Conservation (phyloP, 2,113 vertebrate species). For the Stigmatopora nigra region DNA sequence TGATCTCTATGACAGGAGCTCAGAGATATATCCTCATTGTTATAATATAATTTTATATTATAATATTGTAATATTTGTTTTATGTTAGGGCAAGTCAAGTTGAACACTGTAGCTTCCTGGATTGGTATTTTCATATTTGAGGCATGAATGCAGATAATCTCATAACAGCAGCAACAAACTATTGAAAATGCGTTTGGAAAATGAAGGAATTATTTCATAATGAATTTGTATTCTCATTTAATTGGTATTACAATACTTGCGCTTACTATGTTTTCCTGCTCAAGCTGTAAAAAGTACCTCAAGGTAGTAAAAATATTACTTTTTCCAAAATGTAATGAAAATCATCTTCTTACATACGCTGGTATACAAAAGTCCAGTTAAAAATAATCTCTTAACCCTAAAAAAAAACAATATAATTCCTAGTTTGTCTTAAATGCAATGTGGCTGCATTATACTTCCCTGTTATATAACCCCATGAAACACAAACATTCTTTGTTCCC, state of each 20-base stretch:
- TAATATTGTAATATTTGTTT: too few species aligned
- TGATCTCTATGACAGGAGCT: not conserved
- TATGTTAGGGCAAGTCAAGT: too few species aligned
- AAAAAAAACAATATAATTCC: not conserved
- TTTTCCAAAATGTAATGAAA: not conserved
- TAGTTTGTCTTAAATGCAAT: constrained; percentile 18
- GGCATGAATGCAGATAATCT: constrained; percentile 43
- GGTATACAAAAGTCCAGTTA: not conserved
- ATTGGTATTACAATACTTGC: not conserved
- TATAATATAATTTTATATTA: not conserved
- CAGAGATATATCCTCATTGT: not conserved
- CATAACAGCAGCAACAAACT: too few species aligned
- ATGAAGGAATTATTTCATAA: too few species aligned
- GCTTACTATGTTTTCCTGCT: not conserved
- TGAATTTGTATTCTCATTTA: not conserved
- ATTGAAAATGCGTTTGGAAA: too few species aligned
- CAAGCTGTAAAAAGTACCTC: not conserved
- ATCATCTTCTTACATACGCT: too few species aligned
- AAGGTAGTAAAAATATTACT: not conserved
- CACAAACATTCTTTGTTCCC: constrained; percentile 40
- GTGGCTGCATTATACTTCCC: constrained; percentile 25
- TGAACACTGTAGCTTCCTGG: constrained; percentile 30
- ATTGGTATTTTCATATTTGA: constrained; percentile 44
- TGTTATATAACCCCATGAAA: constrained; percentile 38
- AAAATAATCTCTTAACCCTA: not conserved